phyloP scores from a whole-genome alignment of 2,797 vertebrate genomes.

The Cyclura pinguis region DNA sequence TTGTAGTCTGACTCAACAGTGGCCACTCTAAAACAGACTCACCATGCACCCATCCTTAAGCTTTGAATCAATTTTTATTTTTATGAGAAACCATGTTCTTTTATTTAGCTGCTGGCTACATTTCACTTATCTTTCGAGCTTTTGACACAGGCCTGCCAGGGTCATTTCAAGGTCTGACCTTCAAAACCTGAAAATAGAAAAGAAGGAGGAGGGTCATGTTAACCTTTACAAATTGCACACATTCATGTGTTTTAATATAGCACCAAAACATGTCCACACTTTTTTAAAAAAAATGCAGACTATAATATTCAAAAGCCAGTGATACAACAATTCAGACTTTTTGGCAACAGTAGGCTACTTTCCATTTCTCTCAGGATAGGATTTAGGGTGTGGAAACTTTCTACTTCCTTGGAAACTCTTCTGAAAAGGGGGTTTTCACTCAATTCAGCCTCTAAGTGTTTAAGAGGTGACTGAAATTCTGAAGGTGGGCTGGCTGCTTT shows the following conservation, averaged over 20 bases:
- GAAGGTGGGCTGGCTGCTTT: slow-evolving; percentile 80
- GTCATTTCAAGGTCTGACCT: not conserved
- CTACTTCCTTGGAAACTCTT: slow-evolving; percentile 87
- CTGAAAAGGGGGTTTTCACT: slow-evolving; percentile 85
- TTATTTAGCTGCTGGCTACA: not conserved
- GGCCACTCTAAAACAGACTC: not conserved
- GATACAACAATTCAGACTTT: slow-evolving; percentile 75
- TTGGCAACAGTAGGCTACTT: slow-evolving; percentile 77
- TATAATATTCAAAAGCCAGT: slow-evolving; percentile 70
- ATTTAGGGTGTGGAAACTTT: slow-evolving; percentile 86
- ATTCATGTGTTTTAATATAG: slow-evolving; percentile 67
- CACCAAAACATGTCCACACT: slow-evolving; percentile 70
- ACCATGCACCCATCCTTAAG: not conserved
- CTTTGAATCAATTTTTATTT: not conserved
- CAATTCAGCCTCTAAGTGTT: slow-evolving; percentile 83
- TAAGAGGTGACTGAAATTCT: slow-evolving; percentile 86
- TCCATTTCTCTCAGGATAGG: slow-evolving; percentile 82
- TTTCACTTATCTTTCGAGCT: not conserved
- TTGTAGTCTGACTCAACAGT: not conserved
- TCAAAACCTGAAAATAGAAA: slow-evolving; percentile 52
- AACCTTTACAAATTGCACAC: slow-evolving; percentile 62
- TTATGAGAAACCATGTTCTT: not conserved
- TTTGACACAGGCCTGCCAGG: not conserved
- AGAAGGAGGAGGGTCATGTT: slow-evolving; percentile 41
- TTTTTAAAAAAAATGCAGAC: slow-evolving; percentile 69